A percentile compares a stretch with the other conserved stretches of the same genome.
These are phyloP conservation scores for Illadopsis cleaveri DNA, from an alignment of 2,113 vertebrate genomes.

Conservation along the genomic window DNA sequence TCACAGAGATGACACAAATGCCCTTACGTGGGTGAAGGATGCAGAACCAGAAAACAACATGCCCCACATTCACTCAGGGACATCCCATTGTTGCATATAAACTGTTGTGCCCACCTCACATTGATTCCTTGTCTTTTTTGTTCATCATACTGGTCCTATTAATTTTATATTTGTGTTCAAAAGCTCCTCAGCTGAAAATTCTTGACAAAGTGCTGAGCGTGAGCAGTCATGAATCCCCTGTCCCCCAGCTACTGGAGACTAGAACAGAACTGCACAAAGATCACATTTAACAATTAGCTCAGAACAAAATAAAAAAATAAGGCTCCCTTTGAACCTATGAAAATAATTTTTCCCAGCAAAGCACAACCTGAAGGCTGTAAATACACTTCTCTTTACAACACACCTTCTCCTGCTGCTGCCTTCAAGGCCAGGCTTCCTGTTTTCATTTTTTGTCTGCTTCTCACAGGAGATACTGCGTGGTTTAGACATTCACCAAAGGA, in stretches of 20 bases:
- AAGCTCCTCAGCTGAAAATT: not conserved
- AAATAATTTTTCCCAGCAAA: not conserved
- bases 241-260: not conserved
- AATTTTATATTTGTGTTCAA: not conserved
- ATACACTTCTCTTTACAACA: not conserved
- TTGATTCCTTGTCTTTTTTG: not conserved
- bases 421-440: slow-evolving; percentile 14
- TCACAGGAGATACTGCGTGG: slow-evolving; percentile 1
- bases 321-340: not conserved
- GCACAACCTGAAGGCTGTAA: not conserved
- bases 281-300: not conserved
- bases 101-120: not conserved
- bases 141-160: not conserved
- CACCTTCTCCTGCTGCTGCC: slow-evolving; percentile 36
- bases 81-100: rapidly evolving
- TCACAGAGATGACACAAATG: not conserved
- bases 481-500: slow-evolving; percentile 58
- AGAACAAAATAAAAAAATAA: not conserved
- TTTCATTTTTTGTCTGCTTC: slow-evolving; percentile 7
- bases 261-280: not conserved
- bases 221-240: not conserved
- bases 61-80: not conserved
- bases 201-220: not conserved
- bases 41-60: not conserved
- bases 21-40: not conserved